Percentiles rank a stretch among this genome's conserved stretches.
Conservation (phyloP, 2,113 vertebrate species). For the Semicossyphus pulcher region DNA sequence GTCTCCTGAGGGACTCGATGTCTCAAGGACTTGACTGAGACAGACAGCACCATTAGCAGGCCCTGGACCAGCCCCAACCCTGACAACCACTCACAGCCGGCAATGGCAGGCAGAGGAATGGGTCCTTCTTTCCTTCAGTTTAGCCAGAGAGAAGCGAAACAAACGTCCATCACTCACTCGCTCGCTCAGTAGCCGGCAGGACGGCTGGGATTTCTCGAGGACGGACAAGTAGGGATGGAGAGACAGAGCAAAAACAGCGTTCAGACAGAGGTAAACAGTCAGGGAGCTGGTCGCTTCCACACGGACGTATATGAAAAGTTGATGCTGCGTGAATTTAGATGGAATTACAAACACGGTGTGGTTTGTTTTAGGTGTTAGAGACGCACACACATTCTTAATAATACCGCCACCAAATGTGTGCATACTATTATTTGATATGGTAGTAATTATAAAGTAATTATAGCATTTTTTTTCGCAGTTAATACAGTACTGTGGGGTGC, state of each 20-base stretch:
- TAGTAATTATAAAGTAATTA: too few species aligned
- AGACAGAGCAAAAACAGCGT: conserved; percentile 21
- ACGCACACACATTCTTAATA: conserved; percentile 1
- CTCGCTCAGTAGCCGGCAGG: conserved; percentile 45
- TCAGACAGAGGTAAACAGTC: conserved; percentile 14
- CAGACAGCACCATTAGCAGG: conserved; percentile 72
- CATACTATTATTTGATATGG: too few species aligned
- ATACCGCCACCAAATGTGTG: too few species aligned
- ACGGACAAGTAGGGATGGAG: conserved; percentile 27
- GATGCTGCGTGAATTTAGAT: not conserved
- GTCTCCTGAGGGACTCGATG: conserved; percentile 53
- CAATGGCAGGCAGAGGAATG: conserved; percentile 55
- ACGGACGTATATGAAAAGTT: not conserved
- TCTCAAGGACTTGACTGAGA: conserved; percentile 63
- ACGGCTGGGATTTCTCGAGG: conserved; percentile 38
- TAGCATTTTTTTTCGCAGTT: too few species aligned
- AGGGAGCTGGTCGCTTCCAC: not conserved
- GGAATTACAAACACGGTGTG: not conserved
- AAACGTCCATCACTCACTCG: conserved; percentile 69
- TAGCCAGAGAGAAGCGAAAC: conserved; percentile 65
- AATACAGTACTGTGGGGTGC: too few species aligned
- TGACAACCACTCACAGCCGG: conserved; percentile 68
- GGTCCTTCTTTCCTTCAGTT: conserved; percentile 50
- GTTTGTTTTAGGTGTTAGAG: not conserved
- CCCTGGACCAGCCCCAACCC: conserved; percentile 60